These are phyloP conservation scores for Sceloporus undulatus DNA, from an alignment of 2,113 vertebrate genomes.

Conservation along the genomic window DNA sequence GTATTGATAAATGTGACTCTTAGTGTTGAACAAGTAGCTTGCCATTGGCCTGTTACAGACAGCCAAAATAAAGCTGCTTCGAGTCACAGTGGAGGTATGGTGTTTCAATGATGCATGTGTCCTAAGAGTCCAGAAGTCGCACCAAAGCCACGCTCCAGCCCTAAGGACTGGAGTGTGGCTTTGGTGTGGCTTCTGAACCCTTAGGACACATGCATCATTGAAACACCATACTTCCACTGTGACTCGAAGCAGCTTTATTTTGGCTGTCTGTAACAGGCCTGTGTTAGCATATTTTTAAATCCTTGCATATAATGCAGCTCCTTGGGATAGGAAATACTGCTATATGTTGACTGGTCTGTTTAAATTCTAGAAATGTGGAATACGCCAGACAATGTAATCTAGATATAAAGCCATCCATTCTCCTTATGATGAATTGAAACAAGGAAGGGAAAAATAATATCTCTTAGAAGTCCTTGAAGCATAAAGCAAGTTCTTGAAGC, in stretches of 20 bases:
- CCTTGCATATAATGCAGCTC: background rate
- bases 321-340: background rate
- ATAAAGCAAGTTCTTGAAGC: constrained; percentile 8
- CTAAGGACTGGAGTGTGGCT: too few relatives aligned
- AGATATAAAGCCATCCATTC: background rate
- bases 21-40: background rate
- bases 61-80: too few relatives aligned
- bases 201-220: too few relatives aligned
- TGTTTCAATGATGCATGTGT: too few relatives aligned
- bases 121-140: too few relatives aligned
- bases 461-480: background rate
- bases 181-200: too few relatives aligned
- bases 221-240: too few relatives aligned
- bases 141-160: too few relatives aligned
- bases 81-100: too few relatives aligned
- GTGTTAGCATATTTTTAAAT: background rate
- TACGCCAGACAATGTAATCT: background rate
- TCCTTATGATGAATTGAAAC: background rate
- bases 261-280: too few relatives aligned
- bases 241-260: too few relatives aligned
- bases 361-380: background rate
- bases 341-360: background rate
- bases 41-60: too few relatives aligned
- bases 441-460: background rate
- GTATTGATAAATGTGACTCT: background rate